Percentiles rank a stretch among this genome's conserved stretches.
Evolutionary conservation across 2,888 invertebrate genomes (phyloP).

Genomic region (Conistra vaccinii): DNA sequence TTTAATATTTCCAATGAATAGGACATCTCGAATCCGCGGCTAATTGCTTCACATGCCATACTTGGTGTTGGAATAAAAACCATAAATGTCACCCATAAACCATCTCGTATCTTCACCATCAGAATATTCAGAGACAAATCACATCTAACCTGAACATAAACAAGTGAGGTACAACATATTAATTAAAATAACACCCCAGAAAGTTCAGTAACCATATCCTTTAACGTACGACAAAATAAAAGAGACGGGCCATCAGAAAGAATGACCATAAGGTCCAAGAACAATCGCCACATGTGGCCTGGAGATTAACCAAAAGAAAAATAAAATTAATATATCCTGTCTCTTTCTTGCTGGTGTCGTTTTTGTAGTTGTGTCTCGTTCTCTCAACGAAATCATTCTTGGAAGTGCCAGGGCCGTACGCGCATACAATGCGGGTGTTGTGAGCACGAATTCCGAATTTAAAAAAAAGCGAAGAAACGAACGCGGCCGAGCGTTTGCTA

Average conservation of each 20-base stretch:
- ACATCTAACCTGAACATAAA: conserved; percentile 68
- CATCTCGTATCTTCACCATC: conserved; percentile 63
- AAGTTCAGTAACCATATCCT: conserved; percentile 82
- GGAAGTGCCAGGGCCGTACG: conserved; percentile 86
- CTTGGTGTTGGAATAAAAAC: conserved; percentile 52
- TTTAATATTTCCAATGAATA: conserved; percentile 49
- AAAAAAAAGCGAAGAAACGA: conserved; percentile 79
- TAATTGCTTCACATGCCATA: conserved; percentile 55
- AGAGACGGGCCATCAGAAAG: conserved; percentile 73
- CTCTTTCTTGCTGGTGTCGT: conserved; percentile 68
- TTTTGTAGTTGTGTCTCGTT: conserved; percentile 71
- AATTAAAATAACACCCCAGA: conserved; percentile 87
- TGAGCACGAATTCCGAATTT: conserved; percentile 84
- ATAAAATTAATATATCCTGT: conserved; percentile 83
- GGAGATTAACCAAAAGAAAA: conserved; percentile 89
- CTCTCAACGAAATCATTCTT: conserved; percentile 88
- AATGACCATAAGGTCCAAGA: conserved; percentile 90
- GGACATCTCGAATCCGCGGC: conserved; percentile 5
- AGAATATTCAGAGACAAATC: conserved; percentile 65
- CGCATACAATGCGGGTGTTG: conserved; percentile 89
- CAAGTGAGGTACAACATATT: conserved; percentile 80
- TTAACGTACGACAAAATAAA: conserved; percentile 71
- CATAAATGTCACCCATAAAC: conserved; percentile 54
- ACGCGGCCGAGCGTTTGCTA: conserved; percentile 79
- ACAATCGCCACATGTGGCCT: conserved; percentile 90